Evolutionary conservation across 2,888 invertebrate genomes (phyloP).

Genomic region (Lomographa bimaculata): DNA sequence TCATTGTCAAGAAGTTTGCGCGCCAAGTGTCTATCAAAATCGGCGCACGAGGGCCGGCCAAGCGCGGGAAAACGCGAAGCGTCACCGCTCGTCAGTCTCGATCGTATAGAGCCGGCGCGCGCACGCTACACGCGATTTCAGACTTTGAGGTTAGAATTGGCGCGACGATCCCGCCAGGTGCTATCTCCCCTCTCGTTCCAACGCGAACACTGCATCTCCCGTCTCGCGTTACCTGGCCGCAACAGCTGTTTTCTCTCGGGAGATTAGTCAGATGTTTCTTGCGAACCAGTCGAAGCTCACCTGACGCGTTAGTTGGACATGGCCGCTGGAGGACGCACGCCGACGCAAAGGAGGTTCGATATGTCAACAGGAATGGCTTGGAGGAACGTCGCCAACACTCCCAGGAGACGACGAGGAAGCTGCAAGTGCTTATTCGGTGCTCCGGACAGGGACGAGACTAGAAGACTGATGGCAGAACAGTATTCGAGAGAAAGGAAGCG

Average conservation of each 20-base stretch:
- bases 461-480: slow-evolving; percentile 83
- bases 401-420: slow-evolving; percentile 70
- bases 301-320: slow-evolving; percentile 67
- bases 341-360: slow-evolving; percentile 73
- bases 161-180: slow-evolving; percentile 77
- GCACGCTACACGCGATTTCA: slow-evolving; percentile 52
- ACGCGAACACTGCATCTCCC: slow-evolving; percentile 47
- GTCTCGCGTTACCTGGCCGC: slow-evolving; percentile 67
- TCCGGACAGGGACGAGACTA: slow-evolving; percentile 83
- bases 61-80: slow-evolving; percentile 71
- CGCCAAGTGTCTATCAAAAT: slow-evolving; percentile 80
- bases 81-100: slow-evolving; percentile 59
- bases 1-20: slow-evolving; percentile 73
- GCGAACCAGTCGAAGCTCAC: slow-evolving; percentile 75
- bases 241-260: slow-evolving; percentile 82
- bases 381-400: slow-evolving; percentile 63
- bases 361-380: slow-evolving; percentile 65
- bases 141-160: slow-evolving; percentile 78
- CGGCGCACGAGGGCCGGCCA: slow-evolving; percentile 57
- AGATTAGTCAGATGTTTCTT: slow-evolving; percentile 83
- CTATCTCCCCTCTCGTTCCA: slow-evolving; percentile 62
- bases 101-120: slow-evolving; percentile 60
- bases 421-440: slow-evolving; percentile 85
- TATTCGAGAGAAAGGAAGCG: slow-evolving; percentile 82
- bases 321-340: slow-evolving; percentile 77